Evolutionary conservation across 2,113 vertebrate genomes (phyloP).

Genomic region (Melanerpes formicivorus): DNA sequence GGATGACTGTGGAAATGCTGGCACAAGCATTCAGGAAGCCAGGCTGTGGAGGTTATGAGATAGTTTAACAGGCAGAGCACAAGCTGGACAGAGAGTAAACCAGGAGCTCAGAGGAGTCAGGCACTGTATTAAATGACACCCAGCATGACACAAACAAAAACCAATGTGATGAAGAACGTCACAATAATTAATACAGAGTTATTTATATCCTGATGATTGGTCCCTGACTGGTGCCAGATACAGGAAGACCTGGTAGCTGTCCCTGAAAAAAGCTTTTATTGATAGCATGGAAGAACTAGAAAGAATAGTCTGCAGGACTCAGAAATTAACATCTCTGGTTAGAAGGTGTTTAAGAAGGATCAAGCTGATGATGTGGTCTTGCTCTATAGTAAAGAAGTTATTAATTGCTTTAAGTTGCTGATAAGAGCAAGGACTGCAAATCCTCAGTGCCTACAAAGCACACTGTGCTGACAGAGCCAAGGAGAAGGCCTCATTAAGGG

Average conservation of each 20-base stretch:
- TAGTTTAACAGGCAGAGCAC: not conserved
- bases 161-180: not conserved
- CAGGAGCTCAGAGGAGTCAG: not conserved
- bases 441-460: not conserved
- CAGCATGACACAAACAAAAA: not conserved
- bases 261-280: not conserved
- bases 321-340: not conserved
- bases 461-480: not conserved
- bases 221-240: not conserved
- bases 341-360: not conserved
- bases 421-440: not conserved
- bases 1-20: too few relatives aligned
- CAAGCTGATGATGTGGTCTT: not conserved
- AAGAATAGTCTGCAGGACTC: not conserved
- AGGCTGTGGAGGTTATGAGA: not conserved
- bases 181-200: not conserved
- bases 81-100: not conserved
- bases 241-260: not conserved
- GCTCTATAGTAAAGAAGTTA: not conserved
- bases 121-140: not conserved
- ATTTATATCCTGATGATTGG: not conserved
- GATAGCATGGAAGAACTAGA: not conserved
- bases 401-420: not conserved
- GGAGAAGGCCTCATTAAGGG: not conserved
- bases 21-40: too few relatives aligned